phyloP scores from a whole-genome alignment of 2,888 invertebrate species.

The Andrena hattorfiana region DNA sequence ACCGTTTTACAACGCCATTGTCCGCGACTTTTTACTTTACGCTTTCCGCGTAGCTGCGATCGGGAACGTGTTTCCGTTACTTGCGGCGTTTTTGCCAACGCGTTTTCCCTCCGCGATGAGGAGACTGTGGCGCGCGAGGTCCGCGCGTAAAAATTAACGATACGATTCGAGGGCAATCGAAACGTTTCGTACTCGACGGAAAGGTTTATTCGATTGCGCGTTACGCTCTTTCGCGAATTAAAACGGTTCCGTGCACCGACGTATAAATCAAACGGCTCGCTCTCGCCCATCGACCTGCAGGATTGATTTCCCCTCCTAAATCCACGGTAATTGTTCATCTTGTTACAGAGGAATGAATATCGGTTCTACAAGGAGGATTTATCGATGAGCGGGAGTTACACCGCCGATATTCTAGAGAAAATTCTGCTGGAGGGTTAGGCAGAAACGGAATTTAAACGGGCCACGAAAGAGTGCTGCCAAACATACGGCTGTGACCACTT shows the following conservation, averaged over 20 bases:
- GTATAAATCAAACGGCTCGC: constrained; percentile 20
- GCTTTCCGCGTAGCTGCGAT: constrained; percentile 2
- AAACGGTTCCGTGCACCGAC: neutral
- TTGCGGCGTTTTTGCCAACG: neutral
- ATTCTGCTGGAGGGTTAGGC: no score
- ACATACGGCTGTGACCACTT: no score
- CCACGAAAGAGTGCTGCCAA: no score
- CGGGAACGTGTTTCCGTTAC: neutral
- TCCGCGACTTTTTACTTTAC: constrained; percentile 16
- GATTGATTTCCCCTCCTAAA: constrained; percentile 31
- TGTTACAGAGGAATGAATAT: constrained; percentile 36
- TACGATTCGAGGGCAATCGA: constrained; percentile 11
- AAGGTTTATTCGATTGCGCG: constrained; percentile 5
- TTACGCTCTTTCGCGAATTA: constrained; percentile 14
- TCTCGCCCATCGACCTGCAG: neutral
- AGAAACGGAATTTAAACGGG: no score
- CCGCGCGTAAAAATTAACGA: constrained; percentile 18
- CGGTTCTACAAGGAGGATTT: constrained; percentile 25
- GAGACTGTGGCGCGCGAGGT: no score
- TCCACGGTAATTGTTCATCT: constrained; percentile 31
- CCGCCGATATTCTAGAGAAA: constrained; percentile 2
- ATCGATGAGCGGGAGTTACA: constrained; percentile 6
- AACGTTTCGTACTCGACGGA: neutral
- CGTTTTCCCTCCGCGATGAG: neutral
- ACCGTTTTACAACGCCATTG: constrained; percentile 28